phyloP scores from a whole-genome alignment of 2,888 invertebrate species.

The Tipula vernalis region DNA sequence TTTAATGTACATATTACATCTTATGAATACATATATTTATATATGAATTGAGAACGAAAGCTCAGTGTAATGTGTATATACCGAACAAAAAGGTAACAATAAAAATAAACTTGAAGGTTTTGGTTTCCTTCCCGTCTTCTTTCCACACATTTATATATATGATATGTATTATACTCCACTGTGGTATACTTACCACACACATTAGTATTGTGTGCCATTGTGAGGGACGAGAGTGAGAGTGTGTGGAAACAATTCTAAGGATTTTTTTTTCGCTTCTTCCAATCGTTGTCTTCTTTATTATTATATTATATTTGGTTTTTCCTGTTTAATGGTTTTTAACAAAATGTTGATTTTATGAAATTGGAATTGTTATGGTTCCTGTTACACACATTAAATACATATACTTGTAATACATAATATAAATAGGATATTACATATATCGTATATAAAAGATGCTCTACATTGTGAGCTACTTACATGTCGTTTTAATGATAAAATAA shows the following conservation, averaged over 20 bases:
- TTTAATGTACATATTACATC: background rate
- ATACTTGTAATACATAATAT: background rate
- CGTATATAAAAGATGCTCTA: background rate
- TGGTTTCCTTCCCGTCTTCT: background rate
- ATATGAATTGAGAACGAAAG: background rate
- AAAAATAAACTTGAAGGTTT: background rate
- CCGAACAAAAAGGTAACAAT: background rate
- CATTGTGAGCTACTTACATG: background rate
- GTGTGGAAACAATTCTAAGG: background rate
- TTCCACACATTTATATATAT: background rate
- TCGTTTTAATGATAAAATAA: background rate
- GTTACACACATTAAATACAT: background rate
- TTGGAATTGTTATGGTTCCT: background rate
- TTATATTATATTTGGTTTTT: background rate
- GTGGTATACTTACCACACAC: background rate
- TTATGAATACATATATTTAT: background rate
- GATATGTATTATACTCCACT: background rate
- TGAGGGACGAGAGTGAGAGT: background rate
- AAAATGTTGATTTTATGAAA: conserved; percentile 4
- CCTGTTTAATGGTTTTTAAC: background rate
- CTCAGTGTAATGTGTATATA: background rate
- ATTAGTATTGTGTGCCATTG: background rate
- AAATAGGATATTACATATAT: background rate
- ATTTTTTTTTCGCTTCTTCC: background rate
- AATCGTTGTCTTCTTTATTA: background rate